Evolutionary conservation across 2,888 invertebrate genomes (phyloP), one percentile per base, ranked within the genome.

Genomic region (Plebejus melissa): DNA sequence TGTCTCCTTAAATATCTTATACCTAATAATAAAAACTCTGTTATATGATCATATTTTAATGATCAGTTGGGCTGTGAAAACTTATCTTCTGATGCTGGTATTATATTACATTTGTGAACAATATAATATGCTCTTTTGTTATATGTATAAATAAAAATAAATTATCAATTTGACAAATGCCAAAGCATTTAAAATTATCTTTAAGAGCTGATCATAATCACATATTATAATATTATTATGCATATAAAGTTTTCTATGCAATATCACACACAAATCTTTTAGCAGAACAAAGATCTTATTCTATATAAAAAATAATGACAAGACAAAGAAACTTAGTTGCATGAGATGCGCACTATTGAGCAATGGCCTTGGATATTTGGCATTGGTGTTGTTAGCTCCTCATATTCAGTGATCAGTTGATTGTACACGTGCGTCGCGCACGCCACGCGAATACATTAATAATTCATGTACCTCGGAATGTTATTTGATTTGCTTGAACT

Each of bases 281-380:
- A 4, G 54, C 13, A 16, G 13, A 16, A 54, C 16, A 54, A 54
- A 54, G 13, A 9, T 50, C 11, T 54, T 54, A 13, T 54, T 54
- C 7, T 54, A 16, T 16, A 54, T 46, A 54, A 54, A 16, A 60
- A 16, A 22, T 60, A 60, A 60, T 2, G 60, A 1, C 16, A 69
- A 69, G 4, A 69, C 69, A 69, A 69, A 38, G 69, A 69, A 69
- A 38, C n/a, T 36, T 2, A 28, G 60, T 28, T 38, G 13, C 28
- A 71, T 50, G 4, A 32, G 32, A 74, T 22, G 22, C 74, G 50
- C 69, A 69, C 38, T 9, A 9, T 32, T 69, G 69, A 32, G 16
- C 3, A 32, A 22, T 38, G 69, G 22, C 75, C 70, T 75, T 75
- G 70, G 70, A 70, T 70, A 70, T 70, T 75, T 70, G 70, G 75